Evolutionary conservation across 2,797 vertebrate species (phyloP), one percentile per base, ranked within the genome.

Genomic region (Muraenolepis orangiensis): DNA sequence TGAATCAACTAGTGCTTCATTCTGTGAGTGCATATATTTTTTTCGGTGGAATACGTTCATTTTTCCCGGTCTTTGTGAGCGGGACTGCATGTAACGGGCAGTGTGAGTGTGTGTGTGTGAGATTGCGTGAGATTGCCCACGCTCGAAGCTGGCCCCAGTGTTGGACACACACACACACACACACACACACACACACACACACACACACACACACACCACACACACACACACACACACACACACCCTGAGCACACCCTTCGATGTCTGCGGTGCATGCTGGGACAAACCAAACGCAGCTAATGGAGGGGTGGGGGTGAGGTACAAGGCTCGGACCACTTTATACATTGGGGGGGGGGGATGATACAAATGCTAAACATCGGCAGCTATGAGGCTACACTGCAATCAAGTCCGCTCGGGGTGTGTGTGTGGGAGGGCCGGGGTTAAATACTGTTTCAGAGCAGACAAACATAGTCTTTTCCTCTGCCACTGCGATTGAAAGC

Each of bases 1-100:
- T 86, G 81, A 91, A 91, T 92, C 89, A 87, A 91, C 86, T 89
- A 91, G 92, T 91, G 92, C 92, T 94, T 94, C 91, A 91, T 91
- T 88, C 77, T 86, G 81, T 89, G 79, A 10, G 74, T 70, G 66
- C 40, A 67, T 79, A 72, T n/a, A n/a, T n/a, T n/a, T n/a, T 61
- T 82, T 84, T 87, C 83, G 82, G 79, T 88, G 79, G n/a, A n/a
- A n/a, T 87, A 74, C 61, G 46, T 69, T 26, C 8, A 4, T 34
- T 34, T 34, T 34, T 34, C 3, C 8, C 11, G 2, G 72, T 80
- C 76, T 68, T 6, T 30, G 76, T 78, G 79, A 77, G 84, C 38
- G 72, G n/a, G 23, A 64, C 57, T 64, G 57, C 51, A 57, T 57
- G 51, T 57, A 57, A 11, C 23, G 20, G 8, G 51, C n/a, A 23